These are phyloP conservation scores for Eriocheir sinensis DNA, from an alignment of 1,140 invertebrate genomes.

Conservation along the genomic window DNA sequence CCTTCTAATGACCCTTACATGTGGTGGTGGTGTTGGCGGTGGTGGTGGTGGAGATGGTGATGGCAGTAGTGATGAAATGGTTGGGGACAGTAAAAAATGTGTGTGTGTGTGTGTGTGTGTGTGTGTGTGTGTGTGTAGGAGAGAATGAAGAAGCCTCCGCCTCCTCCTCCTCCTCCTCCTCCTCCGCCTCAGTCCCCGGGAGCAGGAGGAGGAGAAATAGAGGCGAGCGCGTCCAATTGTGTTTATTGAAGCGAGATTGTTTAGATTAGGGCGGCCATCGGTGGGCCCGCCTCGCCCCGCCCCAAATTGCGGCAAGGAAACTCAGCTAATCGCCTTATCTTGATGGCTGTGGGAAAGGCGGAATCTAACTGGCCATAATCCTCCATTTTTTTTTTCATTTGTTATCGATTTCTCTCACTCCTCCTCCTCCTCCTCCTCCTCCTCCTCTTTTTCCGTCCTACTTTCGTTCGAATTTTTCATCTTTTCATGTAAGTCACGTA, in stretches of 20 bases:
- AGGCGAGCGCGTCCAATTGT: conserved; percentile 8
- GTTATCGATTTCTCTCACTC: neutral
- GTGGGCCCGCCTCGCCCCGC: neutral
- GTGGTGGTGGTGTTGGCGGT: too few relatives aligned
- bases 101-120: conserved; percentile 22
- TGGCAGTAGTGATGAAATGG: too few relatives aligned
- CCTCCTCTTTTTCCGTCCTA: neutral
- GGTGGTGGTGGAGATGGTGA: too few relatives aligned
- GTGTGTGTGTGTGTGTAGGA: neutral
- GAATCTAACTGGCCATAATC: neutral
- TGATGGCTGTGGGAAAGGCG: conserved; percentile 12
- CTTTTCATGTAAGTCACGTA: too few relatives aligned
- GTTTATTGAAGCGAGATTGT: neutral
- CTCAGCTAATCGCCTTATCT: conserved; percentile 13
- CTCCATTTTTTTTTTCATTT: neutral
- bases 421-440: neutral
- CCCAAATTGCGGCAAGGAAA: neutral
- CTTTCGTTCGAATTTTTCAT: too few relatives aligned
- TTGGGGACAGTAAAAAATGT: too few relatives aligned
- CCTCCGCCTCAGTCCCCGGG: neutral
- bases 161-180: neutral
- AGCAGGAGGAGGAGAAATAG: too few relatives aligned
- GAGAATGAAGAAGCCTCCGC: neutral
- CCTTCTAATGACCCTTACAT: too few relatives aligned
- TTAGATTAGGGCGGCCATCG: neutral